A percentile compares a stretch with the other conserved stretches of the same genome.
phyloP scores from a whole-genome alignment of 2,797 vertebrate species.

The Karalla daura region DNA sequence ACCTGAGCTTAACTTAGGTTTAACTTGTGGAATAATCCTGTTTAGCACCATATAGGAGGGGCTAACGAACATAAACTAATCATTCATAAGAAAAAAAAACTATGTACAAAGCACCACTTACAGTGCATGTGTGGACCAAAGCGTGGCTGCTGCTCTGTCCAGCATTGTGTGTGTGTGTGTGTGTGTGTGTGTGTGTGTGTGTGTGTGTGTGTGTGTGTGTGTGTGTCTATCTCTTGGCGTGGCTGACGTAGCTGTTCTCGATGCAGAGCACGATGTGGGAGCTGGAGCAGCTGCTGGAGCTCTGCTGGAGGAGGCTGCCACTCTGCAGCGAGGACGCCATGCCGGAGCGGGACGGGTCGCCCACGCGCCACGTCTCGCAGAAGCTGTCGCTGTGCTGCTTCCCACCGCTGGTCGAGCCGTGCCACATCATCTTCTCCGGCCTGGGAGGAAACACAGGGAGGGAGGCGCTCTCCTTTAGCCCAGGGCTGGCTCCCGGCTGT shows the following conservation, averaged over 20 bases:
- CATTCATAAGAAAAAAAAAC: conserved; percentile 23
- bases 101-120: conserved; percentile 71
- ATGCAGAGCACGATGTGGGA: conserved; percentile 89
- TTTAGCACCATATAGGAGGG: conserved; percentile 59
- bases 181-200: conserved; percentile 51
- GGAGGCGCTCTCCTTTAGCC: too few species aligned
- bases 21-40: conserved; percentile 31
- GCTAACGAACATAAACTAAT: conserved; percentile 46
- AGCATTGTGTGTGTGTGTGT: conserved; percentile 6
- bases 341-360: conserved; percentile 70
- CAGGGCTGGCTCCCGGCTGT: too few species aligned
- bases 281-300: conserved; percentile 84
- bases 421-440: conserved; percentile 94
- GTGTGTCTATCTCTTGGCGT: conserved; percentile 71
- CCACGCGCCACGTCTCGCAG: conserved; percentile 91
- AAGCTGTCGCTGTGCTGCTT: conserved; percentile 86
- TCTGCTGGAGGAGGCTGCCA: conserved; percentile 88
- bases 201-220: conserved; percentile 6
- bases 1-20: conserved; percentile 54
- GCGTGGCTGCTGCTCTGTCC: conserved; percentile 1
- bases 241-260: conserved; percentile 90
- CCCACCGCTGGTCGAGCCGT: conserved; percentile 88
- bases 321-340: conserved; percentile 86
- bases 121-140: conserved; percentile 14
- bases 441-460: conserved; percentile 61